Base-by-base conservation (phyloP, 2,888 invertebrate species). In the Bombylius major region DNA sequence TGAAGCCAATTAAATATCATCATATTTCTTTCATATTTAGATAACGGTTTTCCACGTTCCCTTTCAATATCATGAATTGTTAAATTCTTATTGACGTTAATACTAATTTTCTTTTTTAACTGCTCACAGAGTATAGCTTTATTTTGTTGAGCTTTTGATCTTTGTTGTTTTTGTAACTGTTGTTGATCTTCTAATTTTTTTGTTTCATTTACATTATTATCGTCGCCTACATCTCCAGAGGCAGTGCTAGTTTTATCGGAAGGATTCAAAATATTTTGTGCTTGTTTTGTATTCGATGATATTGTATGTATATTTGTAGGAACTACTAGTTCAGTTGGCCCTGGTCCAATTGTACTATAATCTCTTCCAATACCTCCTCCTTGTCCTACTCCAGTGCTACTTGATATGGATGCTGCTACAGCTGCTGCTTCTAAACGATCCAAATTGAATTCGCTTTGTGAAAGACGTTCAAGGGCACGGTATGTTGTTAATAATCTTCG, bases 1-100 rank as follows among this genome's bases (percentile, higher is more conserved):
- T 92, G 90, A 3, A 94, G 78, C 93, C 93, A 94, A 73, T 92
- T 92, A 76, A 93, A 93, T 57, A 93, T 93, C 87, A 92, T 91
- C 84, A 93, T 89, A 72, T 94, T 93, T n/a, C 91, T 75, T 67
- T 91, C 90, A 73, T 89, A 90, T 66, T 89, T 89, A n/a, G 88
- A 87, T 12, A 91, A 77, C 0, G 90, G 89, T 58, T 88, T 85
- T 0, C 90, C 89, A 1, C 89, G 77, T 67, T 90, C 89, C 54
- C 88, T 76, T 65, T 90, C 89, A 42, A 90, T 79, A 66, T 91
- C 90, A 1, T 85, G 81, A 5, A 87, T 82, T 0, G 89, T 89
- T 3, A 90, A 75, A 79, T 79, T 61, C 68, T 71, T 57, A 65
- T 58, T 60, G 7, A 62, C 58, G 55, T 61, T 61, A 49, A 61